A percentile compares a stretch with the other conserved stretches of the same genome.
Evolutionary conservation across 2,797 vertebrate genomes (phyloP).

Genomic region (Hirundo rustica): DNA sequence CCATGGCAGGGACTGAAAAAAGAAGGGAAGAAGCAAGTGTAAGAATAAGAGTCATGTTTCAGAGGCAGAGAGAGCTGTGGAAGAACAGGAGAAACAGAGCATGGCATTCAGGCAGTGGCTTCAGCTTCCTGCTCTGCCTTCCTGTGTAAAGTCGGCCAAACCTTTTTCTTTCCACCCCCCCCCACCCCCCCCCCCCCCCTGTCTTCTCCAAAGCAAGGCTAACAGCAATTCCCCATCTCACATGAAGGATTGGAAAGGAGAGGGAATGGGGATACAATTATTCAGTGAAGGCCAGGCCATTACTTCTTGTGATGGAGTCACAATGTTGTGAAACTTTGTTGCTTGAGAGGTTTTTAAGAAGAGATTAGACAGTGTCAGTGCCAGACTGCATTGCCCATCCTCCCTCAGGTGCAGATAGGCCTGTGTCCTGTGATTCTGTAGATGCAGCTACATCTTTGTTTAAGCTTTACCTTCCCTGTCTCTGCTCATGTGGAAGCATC

Average conservation of each 20-base stretch:
- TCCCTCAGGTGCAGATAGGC: background rate
- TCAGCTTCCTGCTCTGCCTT: background rate
- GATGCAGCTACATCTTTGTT: background rate
- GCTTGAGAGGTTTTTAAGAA: constrained; percentile 7
- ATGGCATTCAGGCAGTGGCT: background rate
- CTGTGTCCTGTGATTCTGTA: background rate
- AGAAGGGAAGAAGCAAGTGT: background rate
- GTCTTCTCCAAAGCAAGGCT: background rate
- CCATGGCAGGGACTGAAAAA: background rate
- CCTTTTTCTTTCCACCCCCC: no score
- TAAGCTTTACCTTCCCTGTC: background rate
- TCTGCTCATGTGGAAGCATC: background rate
- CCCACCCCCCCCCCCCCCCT: no score
- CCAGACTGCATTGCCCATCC: background rate
- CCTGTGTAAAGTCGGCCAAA: background rate
- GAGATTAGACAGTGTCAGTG: background rate
- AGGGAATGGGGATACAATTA: background rate
- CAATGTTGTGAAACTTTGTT: background rate
- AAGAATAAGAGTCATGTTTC: background rate
- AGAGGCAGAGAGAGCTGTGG: background rate
- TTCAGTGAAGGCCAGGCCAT: constrained; percentile 26
- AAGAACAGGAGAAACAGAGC: background rate
- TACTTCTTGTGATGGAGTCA: background rate
- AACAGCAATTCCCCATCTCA: background rate
- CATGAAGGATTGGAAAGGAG: background rate